Conservation (phyloP, 1,140 invertebrate species). For the Octopus sinensis region DNA sequence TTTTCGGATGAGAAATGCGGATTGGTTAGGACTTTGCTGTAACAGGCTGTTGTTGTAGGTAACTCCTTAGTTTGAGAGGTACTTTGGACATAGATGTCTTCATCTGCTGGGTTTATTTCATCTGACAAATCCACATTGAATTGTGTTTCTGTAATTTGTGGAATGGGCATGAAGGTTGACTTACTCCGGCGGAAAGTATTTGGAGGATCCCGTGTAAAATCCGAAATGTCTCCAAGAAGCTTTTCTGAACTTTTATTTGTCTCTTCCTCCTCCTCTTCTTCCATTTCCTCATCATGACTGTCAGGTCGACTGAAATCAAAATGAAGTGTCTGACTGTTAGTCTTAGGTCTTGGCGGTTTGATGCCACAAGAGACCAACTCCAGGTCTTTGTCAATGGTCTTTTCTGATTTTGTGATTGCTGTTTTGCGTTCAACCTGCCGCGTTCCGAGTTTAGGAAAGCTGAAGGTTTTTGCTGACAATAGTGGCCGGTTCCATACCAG, state of each 20-base stretch:
- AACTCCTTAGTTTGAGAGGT: not conserved
- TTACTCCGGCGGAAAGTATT: not conserved
- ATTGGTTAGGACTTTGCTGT: not conserved
- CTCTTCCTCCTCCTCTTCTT: not conserved
- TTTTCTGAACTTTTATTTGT: not conserved
- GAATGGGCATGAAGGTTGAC: slow-evolving; percentile 2
- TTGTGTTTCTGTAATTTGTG: not conserved
- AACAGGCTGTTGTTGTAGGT: not conserved
- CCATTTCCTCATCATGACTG: not conserved
- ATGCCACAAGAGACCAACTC: slow-evolving; percentile 1
- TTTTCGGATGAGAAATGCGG: not conserved
- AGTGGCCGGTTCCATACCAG: slow-evolving; percentile 1
- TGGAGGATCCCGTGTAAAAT: not conserved
- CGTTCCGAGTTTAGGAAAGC: not conserved
- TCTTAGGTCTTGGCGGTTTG: not conserved
- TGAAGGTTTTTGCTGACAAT: not conserved
- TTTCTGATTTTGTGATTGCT: not conserved
- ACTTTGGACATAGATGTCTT: not conserved
- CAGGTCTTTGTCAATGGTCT: not conserved
- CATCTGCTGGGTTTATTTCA: not conserved
- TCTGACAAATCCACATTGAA: not conserved
- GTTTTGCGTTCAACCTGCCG: not conserved
- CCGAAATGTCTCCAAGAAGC: not conserved
- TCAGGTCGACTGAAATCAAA: slow-evolving; percentile 2
- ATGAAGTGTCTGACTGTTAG: not conserved